These are phyloP conservation scores for Hedya salicella DNA, from an alignment of 2,888 invertebrate genomes.

Conservation along the genomic window DNA sequence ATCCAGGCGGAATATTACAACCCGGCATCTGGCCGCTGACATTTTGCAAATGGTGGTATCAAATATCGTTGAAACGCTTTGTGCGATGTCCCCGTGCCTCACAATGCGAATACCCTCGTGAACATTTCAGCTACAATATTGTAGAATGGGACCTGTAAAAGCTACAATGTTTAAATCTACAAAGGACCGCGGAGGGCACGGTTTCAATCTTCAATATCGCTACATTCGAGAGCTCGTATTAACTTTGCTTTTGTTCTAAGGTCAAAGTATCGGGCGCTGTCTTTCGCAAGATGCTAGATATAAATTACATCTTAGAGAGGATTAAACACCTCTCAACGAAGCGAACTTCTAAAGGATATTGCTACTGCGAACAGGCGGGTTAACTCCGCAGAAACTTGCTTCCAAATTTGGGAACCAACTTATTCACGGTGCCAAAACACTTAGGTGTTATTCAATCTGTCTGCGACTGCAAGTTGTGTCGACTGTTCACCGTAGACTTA, in stretches of 20 bases:
- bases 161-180: constrained; percentile 39
- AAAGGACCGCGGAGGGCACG: constrained; percentile 21
- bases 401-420: constrained; percentile 12
- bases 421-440: background rate
- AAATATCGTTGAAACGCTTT: constrained; percentile 44
- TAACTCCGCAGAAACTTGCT: constrained; percentile 18
- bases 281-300: constrained; percentile 6
- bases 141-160: constrained; percentile 24
- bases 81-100: constrained; percentile 37
- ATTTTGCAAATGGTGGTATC: constrained; percentile 45
- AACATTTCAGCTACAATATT: constrained; percentile 34
- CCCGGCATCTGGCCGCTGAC: constrained; percentile 42
- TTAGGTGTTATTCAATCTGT: background rate
- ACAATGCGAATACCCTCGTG: constrained; percentile 37
- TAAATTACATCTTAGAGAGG: constrained; percentile 17
- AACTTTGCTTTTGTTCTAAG: constrained; percentile 21
- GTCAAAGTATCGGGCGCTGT: constrained; percentile 1
- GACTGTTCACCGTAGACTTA: background rate
- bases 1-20: constrained; percentile 41
- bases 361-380: background rate
- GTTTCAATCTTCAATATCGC: constrained; percentile 28
- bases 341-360: constrained; percentile 16
- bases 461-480: background rate
- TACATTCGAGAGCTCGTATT: background rate
- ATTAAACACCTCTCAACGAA: constrained; percentile 14